Evolutionary conservation across 1,140 invertebrate species (phyloP).

Genomic region (Lamellibrachia luymesi): DNA sequence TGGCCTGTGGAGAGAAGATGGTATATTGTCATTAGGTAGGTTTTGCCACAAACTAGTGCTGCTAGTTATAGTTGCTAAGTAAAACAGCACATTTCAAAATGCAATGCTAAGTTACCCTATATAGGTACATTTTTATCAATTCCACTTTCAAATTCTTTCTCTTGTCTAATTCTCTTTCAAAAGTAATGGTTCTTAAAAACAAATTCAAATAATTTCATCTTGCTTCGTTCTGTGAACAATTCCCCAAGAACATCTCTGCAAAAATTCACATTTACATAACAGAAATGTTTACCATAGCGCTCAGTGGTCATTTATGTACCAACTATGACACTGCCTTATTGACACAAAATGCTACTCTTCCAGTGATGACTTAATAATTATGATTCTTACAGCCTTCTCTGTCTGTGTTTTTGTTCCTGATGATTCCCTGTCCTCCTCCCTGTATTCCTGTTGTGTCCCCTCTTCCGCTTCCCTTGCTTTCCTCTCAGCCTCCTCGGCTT

Average conservation of each 20-base stretch:
- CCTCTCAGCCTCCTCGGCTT: slow-evolving; percentile 47
- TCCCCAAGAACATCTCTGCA: too few species aligned
- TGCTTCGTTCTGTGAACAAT: too few species aligned
- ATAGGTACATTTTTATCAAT: background rate
- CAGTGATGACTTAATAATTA: background rate
- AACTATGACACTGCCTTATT: background rate
- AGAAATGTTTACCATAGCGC: background rate
- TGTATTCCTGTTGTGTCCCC: slow-evolving; percentile 29
- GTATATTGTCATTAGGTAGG: too few species aligned
- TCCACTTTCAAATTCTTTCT: background rate
- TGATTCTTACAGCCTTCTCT: background rate
- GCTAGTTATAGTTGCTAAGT: background rate
- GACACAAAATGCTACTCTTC: background rate
- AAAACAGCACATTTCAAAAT: slow-evolving; percentile 13
- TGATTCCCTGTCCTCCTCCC: slow-evolving; percentile 34
- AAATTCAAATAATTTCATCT: too few species aligned
- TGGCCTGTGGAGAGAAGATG: background rate
- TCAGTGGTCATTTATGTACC: too few species aligned
- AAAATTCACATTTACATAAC: too few species aligned
- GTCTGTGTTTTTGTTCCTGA: background rate
- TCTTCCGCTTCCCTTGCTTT: slow-evolving; percentile 55
- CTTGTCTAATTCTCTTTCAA: background rate
- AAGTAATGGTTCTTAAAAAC: background rate
- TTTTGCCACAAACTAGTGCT: background rate
- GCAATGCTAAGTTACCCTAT: background rate